phyloP scores from a whole-genome alignment of 1,140 invertebrate species.

The Drosophila leontia region DNA sequence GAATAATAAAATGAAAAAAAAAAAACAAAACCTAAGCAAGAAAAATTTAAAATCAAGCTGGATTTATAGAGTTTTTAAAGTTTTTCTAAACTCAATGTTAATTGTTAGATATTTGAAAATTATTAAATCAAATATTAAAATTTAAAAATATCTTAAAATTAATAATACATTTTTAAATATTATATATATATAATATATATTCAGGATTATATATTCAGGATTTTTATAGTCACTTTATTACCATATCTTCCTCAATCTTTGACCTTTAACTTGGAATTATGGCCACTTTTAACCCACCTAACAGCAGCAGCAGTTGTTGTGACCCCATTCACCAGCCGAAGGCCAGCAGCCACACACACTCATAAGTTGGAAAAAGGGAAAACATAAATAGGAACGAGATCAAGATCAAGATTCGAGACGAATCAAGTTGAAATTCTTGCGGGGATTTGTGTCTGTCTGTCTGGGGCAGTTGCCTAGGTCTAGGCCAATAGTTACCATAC shows the following conservation, averaged over 20 bases:
- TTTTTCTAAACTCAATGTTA: neutral
- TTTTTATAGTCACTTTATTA: neutral
- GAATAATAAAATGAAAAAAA: neutral
- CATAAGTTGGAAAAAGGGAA: conserved; percentile 4
- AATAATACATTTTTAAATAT: neutral
- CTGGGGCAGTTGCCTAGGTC: conserved; percentile 42
- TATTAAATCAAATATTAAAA: neutral
- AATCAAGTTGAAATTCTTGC: conserved; percentile 41
- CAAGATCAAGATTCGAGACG: conserved; percentile 49
- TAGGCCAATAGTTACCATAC: conserved; percentile 43
- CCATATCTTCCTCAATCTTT: conserved; percentile 3
- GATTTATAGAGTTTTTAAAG: neutral
- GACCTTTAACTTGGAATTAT: conserved; percentile 24
- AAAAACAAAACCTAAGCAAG: neutral
- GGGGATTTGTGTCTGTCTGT: conserved; percentile 31
- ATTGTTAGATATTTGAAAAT: neutral
- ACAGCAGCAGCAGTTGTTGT: neutral
- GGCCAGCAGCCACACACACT: conserved; percentile 7
- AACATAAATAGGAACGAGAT: conserved; percentile 41
- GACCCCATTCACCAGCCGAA: conserved; percentile 27
- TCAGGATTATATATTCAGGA: neutral
- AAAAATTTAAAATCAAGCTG: neutral
- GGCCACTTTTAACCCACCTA: neutral
- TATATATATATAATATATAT: neutral
- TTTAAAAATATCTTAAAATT: neutral